phyloP scores from a whole-genome alignment of 2,888 invertebrate genomes.

The Auanema freiburgensis region DNA sequence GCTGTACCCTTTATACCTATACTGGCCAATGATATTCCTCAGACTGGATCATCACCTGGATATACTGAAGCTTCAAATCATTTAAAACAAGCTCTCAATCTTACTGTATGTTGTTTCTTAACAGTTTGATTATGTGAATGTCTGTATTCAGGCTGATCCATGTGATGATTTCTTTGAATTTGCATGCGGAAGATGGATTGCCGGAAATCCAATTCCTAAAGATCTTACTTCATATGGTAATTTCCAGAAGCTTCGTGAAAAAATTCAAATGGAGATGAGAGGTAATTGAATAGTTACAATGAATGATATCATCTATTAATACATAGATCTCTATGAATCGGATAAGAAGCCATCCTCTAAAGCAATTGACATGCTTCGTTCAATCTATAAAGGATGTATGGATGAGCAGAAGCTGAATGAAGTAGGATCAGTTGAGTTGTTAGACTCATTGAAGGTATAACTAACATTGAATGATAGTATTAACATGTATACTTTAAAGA shows the following conservation, averaged over 20 bases:
- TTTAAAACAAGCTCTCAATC: conserved; percentile 7
- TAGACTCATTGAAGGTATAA: conserved; percentile 28
- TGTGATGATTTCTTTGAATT: conserved; percentile 21
- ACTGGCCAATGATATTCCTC: no score
- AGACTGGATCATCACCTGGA: not conserved
- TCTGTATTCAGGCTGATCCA: conserved; percentile 15
- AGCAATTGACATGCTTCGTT: conserved; percentile 46
- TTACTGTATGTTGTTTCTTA: not conserved
- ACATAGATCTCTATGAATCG: conserved; percentile 44
- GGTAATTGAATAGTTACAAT: conserved; percentile 4
- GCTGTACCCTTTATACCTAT: no score
- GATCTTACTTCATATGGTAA: conserved; percentile 9
- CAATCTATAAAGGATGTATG: conserved; percentile 43
- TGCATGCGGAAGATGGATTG: conserved; percentile 21
- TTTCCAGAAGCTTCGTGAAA: conserved; percentile 17
- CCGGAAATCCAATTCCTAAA: conserved; percentile 16
- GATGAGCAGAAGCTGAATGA: conserved; percentile 31
- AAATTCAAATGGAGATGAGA: conserved; percentile 20
- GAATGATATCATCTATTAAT: not conserved
- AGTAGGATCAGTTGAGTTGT: conserved; percentile 32
- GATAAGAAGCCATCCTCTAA: conserved; percentile 35
- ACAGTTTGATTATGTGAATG: not conserved
- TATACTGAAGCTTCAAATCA: conserved; percentile 6
- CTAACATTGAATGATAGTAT: not conserved
- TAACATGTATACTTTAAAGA: conserved; percentile 13